Base-by-base conservation (phyloP, 2,113 vertebrate species). In the Cephalopholis sonnerati region DNA sequence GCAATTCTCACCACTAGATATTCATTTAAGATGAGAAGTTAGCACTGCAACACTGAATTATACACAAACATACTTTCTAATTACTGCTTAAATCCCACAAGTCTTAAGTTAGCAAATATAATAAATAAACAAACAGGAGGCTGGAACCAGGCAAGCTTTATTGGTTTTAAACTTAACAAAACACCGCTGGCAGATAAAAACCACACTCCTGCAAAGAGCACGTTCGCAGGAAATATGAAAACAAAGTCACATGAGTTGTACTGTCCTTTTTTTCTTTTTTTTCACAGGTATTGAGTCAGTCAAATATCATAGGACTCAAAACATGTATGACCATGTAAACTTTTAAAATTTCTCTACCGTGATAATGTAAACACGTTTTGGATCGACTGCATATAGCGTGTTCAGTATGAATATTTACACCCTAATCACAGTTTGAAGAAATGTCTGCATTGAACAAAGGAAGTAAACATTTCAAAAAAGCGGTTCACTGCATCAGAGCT, bases 121-220 rank as follows among this genome's bases (percentile, higher is more conserved):
- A 66, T 24, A 29, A 18, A 11, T 39, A 20, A 29, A 41, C n/a
- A n/a, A 18, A 54, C 0, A 7, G 15, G 48, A 69, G 55, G 54
- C 74, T 85, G 71, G 58, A 81, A 77, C 79, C 85, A 91, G 90
- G 89, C 85, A 92, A 91, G 69, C 79, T 91, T 93, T 91, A 93
- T 93, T 91, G 74, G 12, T 75, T 75, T 90, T 9, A 77, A 89
- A 84, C 70, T 75, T 76, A 87, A 72, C 81, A 85, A 82, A 90
- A 87, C 75, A 82, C 75, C 54, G 82, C 85, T 80, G 71, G 64
- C 74, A 84, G 83, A 71, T 85, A 74, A 72, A 81, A 81, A 83
- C 25, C 29, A 71, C 51, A 54, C 12, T 59, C 77, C 85, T 51
- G 58, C 58, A 67, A 58, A 54, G 2, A 36, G 68, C 57, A 58